Percentiles rank a stretch among this genome's conserved stretches.
Conservation (phyloP, 2,797 vertebrate genomes). For the Rhinoraja longicauda region DNA sequence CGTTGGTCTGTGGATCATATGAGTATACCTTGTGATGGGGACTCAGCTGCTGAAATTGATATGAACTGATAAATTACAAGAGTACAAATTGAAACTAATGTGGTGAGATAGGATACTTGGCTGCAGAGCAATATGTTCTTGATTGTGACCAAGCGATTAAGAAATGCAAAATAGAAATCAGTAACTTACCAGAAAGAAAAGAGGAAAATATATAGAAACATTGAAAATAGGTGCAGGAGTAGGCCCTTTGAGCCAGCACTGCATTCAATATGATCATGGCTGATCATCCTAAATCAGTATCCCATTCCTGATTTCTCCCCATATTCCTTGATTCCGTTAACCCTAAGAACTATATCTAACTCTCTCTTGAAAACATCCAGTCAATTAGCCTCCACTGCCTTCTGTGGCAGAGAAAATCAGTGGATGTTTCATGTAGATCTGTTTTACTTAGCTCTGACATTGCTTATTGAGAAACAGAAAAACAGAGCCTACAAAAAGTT, state of each 20-base stretch:
- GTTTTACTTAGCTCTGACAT: background rate
- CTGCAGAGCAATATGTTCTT: background rate
- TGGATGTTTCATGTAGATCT: background rate
- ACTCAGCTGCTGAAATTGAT: background rate
- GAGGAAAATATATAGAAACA: too few species aligned
- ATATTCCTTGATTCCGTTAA: too few species aligned
- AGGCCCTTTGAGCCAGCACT: too few species aligned
- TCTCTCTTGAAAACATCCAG: too few species aligned
- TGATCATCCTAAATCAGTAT: too few species aligned
- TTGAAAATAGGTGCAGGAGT: too few species aligned
- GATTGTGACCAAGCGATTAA: background rate
- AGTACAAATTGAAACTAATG: conserved; percentile 12
- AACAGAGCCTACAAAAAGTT: background rate
- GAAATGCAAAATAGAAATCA: background rate
- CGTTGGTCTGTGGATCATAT: background rate
- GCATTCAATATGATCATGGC: too few species aligned
- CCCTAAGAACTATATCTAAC: too few species aligned
- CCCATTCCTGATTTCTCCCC: too few species aligned
- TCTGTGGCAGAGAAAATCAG: background rate
- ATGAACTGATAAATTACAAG: background rate
- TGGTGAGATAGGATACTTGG: background rate
- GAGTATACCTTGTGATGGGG: background rate
- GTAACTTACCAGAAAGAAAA: background rate
- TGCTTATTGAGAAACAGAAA: background rate
- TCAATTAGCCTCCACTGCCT: too few species aligned